Conservation (phyloP, 1,140 invertebrate genomes). For the Protaetia brevitarsis region DNA sequence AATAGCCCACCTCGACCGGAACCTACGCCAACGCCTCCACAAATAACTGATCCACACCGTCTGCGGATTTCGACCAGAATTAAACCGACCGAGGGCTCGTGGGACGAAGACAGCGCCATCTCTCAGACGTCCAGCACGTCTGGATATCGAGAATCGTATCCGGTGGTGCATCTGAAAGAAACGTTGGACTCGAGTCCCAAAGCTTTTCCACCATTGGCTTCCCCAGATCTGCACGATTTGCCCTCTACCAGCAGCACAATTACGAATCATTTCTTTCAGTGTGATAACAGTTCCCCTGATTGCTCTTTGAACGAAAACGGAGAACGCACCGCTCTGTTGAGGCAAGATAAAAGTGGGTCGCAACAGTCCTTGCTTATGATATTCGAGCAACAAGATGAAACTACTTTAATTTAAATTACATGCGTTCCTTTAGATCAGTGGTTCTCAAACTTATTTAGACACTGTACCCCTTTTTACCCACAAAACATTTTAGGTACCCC, state of each 20-base stretch:
- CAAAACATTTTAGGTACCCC: too few relatives aligned
- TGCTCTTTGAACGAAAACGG: slow-evolving; percentile 59
- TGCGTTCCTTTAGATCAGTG: too few relatives aligned
- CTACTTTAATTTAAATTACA: slow-evolving; percentile 64
- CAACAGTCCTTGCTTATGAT: slow-evolving; percentile 66
- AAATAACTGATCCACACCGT: slow-evolving; percentile 45
- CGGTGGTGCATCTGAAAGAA: slow-evolving; percentile 52
- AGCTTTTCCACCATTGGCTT: slow-evolving; percentile 57
- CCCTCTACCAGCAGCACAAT: slow-evolving; percentile 60
- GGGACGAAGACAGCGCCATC: slow-evolving; percentile 71
- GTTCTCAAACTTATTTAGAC: too few relatives aligned
- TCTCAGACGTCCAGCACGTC: slow-evolving; percentile 77
- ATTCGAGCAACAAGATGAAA: slow-evolving; percentile 70
- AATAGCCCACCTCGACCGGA: slow-evolving; percentile 24
- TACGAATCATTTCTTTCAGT: slow-evolving; percentile 54
- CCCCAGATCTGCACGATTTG: slow-evolving; percentile 57
- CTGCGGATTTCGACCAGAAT: slow-evolving; percentile 45
- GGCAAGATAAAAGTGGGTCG: slow-evolving; percentile 49
- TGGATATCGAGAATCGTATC: slow-evolving; percentile 66
- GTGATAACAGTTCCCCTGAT: slow-evolving; percentile 62
- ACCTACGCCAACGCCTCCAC: slow-evolving; percentile 34
- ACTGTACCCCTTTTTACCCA: too few relatives aligned
- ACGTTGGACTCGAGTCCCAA: slow-evolving; percentile 43
- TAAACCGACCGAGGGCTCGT: slow-evolving; percentile 60
- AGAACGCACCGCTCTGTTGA: slow-evolving; percentile 57